Conservation (phyloP, 2,888 invertebrate genomes). For the Psylliodes chrysocephalus region DNA sequence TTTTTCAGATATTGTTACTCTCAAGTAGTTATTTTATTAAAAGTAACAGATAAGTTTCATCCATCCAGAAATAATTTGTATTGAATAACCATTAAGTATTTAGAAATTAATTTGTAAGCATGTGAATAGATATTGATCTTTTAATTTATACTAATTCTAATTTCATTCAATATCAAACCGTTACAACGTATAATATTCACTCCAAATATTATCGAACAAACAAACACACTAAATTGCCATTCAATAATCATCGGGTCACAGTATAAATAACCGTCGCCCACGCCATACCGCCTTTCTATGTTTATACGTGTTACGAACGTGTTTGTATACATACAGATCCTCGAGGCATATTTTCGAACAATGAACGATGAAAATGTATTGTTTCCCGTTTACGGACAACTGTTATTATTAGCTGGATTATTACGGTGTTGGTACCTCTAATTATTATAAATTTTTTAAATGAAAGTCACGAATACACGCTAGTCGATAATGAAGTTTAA, state of each 20-base stretch:
- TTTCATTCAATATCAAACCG: not conserved
- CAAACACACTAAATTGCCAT: conserved; percentile 5
- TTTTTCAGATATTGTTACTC: no score
- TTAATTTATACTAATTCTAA: not conserved
- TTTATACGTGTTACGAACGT: conserved; percentile 6
- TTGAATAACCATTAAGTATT: no score
- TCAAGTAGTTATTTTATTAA: no score
- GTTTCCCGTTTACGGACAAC: conserved; percentile 31
- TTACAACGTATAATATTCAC: not conserved
- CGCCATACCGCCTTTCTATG: not conserved
- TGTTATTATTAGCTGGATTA: conserved; percentile 33
- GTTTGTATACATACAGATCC: conserved; percentile 5
- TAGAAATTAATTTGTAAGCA: no score
- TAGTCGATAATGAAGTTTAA: conserved; percentile 27
- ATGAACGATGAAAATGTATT: conserved; percentile 13
- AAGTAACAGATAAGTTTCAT: no score
- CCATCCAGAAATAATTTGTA: no score
- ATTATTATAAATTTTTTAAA: conserved; percentile 37
- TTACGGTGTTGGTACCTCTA: conserved; percentile 29
- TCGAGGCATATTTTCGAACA: conserved; percentile 5
- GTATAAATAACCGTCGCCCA: conserved; percentile 8
- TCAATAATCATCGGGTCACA: conserved; percentile 9
- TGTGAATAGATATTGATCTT: no score
- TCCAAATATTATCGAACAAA: conserved; percentile 7
- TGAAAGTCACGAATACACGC: conserved; percentile 32